These are phyloP conservation scores for Hypothenemus hampei DNA, from an alignment of 1,140 invertebrate species.

Conservation along the genomic window DNA sequence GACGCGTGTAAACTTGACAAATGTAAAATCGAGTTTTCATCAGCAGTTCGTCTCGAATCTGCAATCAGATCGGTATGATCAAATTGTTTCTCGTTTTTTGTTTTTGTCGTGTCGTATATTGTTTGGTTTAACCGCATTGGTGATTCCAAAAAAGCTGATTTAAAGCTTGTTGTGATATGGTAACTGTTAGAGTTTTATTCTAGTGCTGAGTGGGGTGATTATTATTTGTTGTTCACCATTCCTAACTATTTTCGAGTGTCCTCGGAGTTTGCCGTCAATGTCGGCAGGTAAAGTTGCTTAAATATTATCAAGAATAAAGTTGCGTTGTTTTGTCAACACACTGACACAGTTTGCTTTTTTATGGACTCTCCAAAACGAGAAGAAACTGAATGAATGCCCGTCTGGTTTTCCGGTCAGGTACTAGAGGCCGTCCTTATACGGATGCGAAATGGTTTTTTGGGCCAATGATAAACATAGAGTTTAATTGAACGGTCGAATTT, in stretches of 20 bases:
- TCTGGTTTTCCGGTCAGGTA: no score
- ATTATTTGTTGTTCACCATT: conserved; percentile 31
- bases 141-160: neutral
- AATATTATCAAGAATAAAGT: no score
- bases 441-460: no score
- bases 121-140: neutral
- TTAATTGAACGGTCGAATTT: no score
- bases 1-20: conserved; percentile 8
- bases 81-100: neutral
- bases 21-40: conserved; percentile 9
- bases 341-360: no score
- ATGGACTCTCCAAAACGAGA: no score
- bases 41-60: conserved; percentile 11
- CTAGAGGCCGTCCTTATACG: no score
- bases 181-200: neutral
- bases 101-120: neutral
- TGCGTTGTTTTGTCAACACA: no score
- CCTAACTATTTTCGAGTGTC: conserved; percentile 31
- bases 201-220: conserved; percentile 4
- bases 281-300: conserved; percentile 34
- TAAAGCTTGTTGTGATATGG: neutral
- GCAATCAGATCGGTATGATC: neutral
- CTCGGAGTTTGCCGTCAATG: conserved; percentile 38
- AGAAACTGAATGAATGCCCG: no score
- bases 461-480: no score